A percentile compares a stretch with the other conserved stretches of the same genome.
Conservation (phyloP, 2,797 vertebrate species). For the Leptodactylus fallax region DNA sequence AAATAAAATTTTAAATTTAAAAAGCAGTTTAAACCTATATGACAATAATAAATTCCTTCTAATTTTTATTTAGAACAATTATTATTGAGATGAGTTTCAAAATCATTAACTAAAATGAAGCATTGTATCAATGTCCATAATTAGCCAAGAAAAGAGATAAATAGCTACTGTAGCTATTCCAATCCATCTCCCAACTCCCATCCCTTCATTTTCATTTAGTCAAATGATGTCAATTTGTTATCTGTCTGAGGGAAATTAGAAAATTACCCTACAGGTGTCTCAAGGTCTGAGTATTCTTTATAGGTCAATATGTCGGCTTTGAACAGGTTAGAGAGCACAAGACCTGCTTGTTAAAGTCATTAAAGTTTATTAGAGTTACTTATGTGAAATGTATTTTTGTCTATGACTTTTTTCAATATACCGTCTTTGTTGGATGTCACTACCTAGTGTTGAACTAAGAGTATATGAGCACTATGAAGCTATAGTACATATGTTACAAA, state of each 20-base stretch:
- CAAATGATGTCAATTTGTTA: constrained; percentile 60
- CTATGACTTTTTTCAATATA: too few relatives aligned
- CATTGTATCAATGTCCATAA: constrained; percentile 29
- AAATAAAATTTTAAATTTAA: not conserved
- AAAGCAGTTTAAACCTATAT: not conserved
- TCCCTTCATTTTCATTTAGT: constrained; percentile 47
- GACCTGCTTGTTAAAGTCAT: not conserved
- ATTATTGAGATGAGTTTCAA: not conserved
- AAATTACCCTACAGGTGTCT: constrained; percentile 50
- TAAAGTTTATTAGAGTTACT: not conserved
- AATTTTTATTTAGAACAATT: not conserved
- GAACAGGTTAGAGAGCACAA: constrained; percentile 23
- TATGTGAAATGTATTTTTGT: not conserved
- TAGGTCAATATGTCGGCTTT: constrained; percentile 47
- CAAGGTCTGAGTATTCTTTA: constrained; percentile 39
- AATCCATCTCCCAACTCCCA: constrained; percentile 43
- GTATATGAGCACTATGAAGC: too few relatives aligned
- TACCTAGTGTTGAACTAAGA: too few relatives aligned
- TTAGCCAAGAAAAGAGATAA: constrained; percentile 47
- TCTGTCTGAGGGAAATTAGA: constrained; percentile 44
- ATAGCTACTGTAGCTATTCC: constrained; percentile 20
- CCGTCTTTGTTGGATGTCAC: too few relatives aligned
- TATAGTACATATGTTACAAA: too few relatives aligned
- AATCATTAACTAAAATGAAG: not conserved
- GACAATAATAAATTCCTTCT: not conserved